Base-by-base conservation (phyloP, 2,113 vertebrate genomes). In the Mustelus asterias region DNA sequence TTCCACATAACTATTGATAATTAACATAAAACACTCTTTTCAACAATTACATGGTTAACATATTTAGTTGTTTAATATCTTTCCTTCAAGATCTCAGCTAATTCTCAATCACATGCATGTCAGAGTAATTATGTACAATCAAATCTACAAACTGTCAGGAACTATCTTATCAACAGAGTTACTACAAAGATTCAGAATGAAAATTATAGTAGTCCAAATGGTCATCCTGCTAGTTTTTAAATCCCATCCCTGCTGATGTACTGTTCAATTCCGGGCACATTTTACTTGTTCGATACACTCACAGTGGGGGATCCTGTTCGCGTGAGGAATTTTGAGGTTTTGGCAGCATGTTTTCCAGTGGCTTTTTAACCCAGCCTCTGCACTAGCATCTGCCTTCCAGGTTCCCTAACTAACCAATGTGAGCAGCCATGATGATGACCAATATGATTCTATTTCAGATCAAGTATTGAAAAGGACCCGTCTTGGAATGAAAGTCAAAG, bases 71-170 rank as follows among this genome's bases (percentile, higher is more conserved):
- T 94, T 14, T 37, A 94, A 67, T 5, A 69, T 18, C 63, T 67
- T 89, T 89, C 11, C 33, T 67, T 44, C 41, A 94, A 94, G n/a
- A 69, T 67, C 60, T 44, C 63, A 41, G n/a, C 37, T 94, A 33
- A n/a, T 18, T 94, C n/a, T 60, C 89, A 92, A 92, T 92, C 60
- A 41, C 18, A 41, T 10, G 41, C 1, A 3, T 37, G 33, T 20
- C 90, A 65, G 90, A 29, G 90, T 93, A 20, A 92, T 69, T 69
- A 93, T n/a, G 29, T 67, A 37, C n/a, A 94, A 65, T 90, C 58
- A n/a, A 65, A 93, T n/a, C 37, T 65, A 18, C 20, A 14, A 65
- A 60, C 60, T 26, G 60, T 20, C 90, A 60, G 90, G 16, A 93
- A 37, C 63, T 93, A 92, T 18, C 33, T 37, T 41, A 67, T 24